Evolutionary conservation across 2,888 invertebrate species (phyloP).

Genomic region (Caenorhabditis sp.): DNA sequence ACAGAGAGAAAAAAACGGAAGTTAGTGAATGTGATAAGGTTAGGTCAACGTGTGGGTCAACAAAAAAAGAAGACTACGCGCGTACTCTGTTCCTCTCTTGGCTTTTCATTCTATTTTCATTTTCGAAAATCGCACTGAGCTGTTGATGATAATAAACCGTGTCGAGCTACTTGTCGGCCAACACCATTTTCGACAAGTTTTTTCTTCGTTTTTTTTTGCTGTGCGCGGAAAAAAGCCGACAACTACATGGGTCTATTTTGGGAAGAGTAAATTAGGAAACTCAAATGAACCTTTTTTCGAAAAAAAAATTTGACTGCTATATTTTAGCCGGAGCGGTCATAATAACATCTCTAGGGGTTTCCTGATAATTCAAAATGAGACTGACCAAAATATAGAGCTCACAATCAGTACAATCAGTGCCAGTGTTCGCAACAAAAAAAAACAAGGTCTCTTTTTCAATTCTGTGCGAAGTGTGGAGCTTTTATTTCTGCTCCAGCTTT

Average conservation of each 20-base stretch:
- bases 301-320: no score
- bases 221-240: neutral
- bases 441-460: no score
- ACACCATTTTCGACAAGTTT: conserved; percentile 3
- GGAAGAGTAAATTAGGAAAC: neutral
- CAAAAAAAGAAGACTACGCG: conserved; percentile 18
- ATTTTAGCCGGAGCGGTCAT: no score
- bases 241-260: neutral
- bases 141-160: conserved; percentile 34
- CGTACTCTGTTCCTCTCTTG: conserved; percentile 20
- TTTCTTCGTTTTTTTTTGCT: neutral
- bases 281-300: no score
- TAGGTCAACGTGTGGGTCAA: conserved; percentile 27
- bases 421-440: no score
- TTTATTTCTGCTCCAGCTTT: no score
- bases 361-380: no score
- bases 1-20: conserved; percentile 24
- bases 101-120: conserved; percentile 14
- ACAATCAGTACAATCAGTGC: no score
- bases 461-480: no score
- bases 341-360: no score
- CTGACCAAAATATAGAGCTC: no score
- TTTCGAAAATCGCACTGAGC: conserved; percentile 4
- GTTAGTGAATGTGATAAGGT: conserved; percentile 42
- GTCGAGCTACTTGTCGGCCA: conserved; percentile 43